Evolutionary conservation across 2,888 invertebrate species (phyloP).

Genomic region (Lasioglossum pauxillum): DNA sequence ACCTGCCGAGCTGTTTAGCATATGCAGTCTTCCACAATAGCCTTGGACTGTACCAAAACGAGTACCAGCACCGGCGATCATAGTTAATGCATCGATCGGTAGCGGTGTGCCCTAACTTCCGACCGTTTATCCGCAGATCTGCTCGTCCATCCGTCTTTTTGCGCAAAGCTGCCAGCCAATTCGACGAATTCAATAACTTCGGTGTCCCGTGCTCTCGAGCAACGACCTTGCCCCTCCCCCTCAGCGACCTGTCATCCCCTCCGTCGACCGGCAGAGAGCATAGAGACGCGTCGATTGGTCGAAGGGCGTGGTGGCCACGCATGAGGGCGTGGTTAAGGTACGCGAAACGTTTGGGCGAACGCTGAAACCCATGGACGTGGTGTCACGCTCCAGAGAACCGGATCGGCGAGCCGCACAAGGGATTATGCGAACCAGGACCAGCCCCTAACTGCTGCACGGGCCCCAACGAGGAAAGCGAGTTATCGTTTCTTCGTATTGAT

Average conservation of each 20-base stretch:
- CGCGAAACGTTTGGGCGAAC: neutral
- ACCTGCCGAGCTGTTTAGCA: slow-evolving; percentile 11
- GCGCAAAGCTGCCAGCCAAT: slow-evolving; percentile 36
- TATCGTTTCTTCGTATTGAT: slow-evolving; percentile 19
- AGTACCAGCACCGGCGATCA: neutral
- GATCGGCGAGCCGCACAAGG: slow-evolving; percentile 29
- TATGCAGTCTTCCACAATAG: neutral
- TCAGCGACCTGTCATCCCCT: neutral
- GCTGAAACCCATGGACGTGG: neutral
- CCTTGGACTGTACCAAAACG: neutral
- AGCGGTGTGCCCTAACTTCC: slow-evolving; percentile 19
- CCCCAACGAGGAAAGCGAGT: neutral
- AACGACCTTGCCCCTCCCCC: slow-evolving; percentile 26
- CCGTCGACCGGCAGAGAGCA: neutral
- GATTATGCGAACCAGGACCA: slow-evolving; percentile 26
- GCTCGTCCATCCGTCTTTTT: slow-evolving; percentile 32
- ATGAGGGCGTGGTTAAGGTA: neutral
- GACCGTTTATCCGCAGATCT: slow-evolving; percentile 22
- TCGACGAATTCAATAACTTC: slow-evolving; percentile 54
- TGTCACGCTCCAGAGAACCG: slow-evolving; percentile 44
- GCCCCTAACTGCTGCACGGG: slow-evolving; percentile 11
- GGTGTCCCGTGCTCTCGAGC: slow-evolving; percentile 19
- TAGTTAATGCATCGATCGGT: slow-evolving; percentile 34
- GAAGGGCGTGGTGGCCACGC: slow-evolving; percentile 1
- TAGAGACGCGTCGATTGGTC: slow-evolving; percentile 11